Evolutionary conservation across 1,140 invertebrate species (phyloP).

Genomic region (Drosophila novamexicana): DNA sequence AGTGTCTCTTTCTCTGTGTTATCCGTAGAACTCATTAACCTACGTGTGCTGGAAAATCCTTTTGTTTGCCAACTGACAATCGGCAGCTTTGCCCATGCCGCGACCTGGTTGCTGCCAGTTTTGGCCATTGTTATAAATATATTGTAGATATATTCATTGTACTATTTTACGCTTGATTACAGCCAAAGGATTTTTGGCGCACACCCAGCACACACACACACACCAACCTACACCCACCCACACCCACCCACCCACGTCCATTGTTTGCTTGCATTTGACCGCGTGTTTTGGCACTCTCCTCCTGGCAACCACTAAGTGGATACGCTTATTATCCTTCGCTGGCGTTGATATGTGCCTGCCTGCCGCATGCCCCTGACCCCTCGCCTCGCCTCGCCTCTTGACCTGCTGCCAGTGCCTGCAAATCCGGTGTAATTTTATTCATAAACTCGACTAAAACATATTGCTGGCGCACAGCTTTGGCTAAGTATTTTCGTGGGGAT

Average conservation of each 20-base stretch:
- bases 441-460: slow-evolving; percentile 74
- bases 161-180: slow-evolving; percentile 82
- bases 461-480: slow-evolving; percentile 42
- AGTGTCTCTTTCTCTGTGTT: slow-evolving; percentile 16
- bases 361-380: not conserved
- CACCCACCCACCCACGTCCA: slow-evolving; percentile 5
- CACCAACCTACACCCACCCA: slow-evolving; percentile 21
- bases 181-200: slow-evolving; percentile 71
- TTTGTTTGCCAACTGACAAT: slow-evolving; percentile 75
- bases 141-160: slow-evolving; percentile 84
- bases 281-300: slow-evolving; percentile 75
- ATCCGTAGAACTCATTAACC: slow-evolving; percentile 68
- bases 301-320: slow-evolving; percentile 81
- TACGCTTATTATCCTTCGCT: slow-evolving; percentile 81
- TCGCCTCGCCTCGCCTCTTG: not conserved
- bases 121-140: slow-evolving; percentile 73
- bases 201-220: slow-evolving; percentile 30
- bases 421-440: slow-evolving; percentile 75
- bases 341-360: slow-evolving; percentile 65
- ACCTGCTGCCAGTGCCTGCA: not conserved
- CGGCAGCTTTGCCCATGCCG: slow-evolving; percentile 50
- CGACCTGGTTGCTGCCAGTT: slow-evolving; percentile 22
- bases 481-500: slow-evolving; percentile 15
- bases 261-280: slow-evolving; percentile 74
- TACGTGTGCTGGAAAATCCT: slow-evolving; percentile 56